Evolutionary conservation across 2,113 vertebrate genomes (phyloP).

Genomic region (Vimba vimba): DNA sequence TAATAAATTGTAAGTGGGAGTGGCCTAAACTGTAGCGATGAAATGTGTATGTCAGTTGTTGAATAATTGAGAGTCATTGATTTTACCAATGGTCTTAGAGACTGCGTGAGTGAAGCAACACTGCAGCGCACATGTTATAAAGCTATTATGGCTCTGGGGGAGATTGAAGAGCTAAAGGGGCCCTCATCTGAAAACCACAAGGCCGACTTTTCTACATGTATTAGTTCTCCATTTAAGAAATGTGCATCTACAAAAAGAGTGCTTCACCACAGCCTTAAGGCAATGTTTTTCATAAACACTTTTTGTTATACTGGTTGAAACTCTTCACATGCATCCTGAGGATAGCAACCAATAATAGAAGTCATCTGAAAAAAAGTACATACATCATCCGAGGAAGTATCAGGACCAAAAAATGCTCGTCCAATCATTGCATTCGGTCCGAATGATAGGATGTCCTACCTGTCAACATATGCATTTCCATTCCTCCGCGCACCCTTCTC

Average conservation of each 20-base stretch:
- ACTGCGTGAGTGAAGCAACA: neutral
- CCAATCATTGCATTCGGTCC: no score
- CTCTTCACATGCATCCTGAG: no score
- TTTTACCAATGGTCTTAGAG: constrained; percentile 62
- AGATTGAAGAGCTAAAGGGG: constrained; percentile 37
- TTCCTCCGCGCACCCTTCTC: no score
- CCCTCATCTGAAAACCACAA: constrained; percentile 45
- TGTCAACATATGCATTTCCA: no score
- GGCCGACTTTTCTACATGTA: neutral
- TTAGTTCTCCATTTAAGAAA: constrained; percentile 5
- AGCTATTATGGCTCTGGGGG: constrained; percentile 47
- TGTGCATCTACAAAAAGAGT: neutral
- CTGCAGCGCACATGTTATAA: constrained; percentile 40
- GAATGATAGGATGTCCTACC: no score
- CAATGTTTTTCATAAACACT: no score
- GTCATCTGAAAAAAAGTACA: no score
- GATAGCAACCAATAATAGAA: no score
- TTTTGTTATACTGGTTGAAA: no score
- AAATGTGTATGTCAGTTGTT: constrained; percentile 49
- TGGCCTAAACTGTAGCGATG: constrained; percentile 27
- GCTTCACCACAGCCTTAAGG: neutral
- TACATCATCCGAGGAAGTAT: no score
- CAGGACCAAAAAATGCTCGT: no score
- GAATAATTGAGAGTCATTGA: constrained; percentile 69
- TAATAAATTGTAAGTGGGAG: constrained; percentile 35